Percentiles rank a stretch among this genome's conserved stretches.
phyloP scores from a whole-genome alignment of 2,797 vertebrate genomes.

The Synaphobranchus kaupii region DNA sequence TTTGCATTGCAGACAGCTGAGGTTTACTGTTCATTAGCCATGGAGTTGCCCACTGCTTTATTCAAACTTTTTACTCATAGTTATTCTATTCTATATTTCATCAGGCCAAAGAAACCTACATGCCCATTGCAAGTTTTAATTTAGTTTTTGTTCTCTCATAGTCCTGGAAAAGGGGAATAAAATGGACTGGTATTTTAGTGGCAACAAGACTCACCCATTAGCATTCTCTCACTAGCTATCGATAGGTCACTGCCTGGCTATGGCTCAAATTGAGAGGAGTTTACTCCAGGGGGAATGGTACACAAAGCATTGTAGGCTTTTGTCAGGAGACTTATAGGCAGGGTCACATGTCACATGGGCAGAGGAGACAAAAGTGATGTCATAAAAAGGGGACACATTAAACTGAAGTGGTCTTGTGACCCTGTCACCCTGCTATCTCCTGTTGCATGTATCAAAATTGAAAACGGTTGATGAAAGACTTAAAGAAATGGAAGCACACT shows the following conservation, averaged over 20 bases:
- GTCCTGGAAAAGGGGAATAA: background rate
- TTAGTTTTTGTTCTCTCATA: too few relatives aligned
- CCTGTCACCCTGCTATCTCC: background rate
- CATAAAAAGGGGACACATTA: background rate
- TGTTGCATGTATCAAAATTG: background rate
- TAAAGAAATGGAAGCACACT: background rate
- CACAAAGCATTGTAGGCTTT: background rate
- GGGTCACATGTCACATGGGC: background rate
- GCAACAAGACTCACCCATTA: background rate
- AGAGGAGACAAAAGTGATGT: background rate
- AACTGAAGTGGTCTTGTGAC: background rate
- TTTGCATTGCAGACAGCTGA: too few relatives aligned
- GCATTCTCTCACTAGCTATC: background rate
- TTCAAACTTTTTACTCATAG: too few relatives aligned
- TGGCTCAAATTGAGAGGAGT: background rate
- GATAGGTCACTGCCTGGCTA: background rate
- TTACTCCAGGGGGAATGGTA: background rate
- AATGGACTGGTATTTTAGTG: background rate
- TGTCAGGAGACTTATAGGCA: background rate
- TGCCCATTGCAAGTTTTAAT: too few relatives aligned
- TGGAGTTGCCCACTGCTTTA: too few relatives aligned
- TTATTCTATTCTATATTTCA: too few relatives aligned
- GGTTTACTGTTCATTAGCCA: too few relatives aligned
- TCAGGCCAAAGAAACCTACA: too few relatives aligned
- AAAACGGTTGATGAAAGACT: background rate